Evolutionary conservation across 2,888 invertebrate species (phyloP), one percentile per base, ranked within the genome.

Genomic region (Phoenoteleia sp.): DNA sequence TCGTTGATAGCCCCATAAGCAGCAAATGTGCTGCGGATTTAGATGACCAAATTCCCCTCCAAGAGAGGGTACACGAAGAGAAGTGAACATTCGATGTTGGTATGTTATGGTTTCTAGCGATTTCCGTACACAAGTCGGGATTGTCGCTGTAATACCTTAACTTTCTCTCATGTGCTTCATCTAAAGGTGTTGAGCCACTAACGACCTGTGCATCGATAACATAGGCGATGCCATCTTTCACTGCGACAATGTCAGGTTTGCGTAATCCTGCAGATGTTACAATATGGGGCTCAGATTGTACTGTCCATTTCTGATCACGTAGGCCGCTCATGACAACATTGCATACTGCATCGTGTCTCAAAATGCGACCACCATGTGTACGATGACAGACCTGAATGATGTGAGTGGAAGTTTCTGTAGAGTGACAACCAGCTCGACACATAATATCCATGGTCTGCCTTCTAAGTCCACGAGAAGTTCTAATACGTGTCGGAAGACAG

Each of bases 391-490:
- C 69, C 66, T 93, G 92, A 52, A 92, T 88, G 19, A 89, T 71
- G 58, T 92, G 92, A n/a, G 90, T 90, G 36, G 90, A 89, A 0
- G 92, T 92, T 81, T 93, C 91, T 45, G 81, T 84, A 0, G 86
- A 85, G 71, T 69, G 60, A 84, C 91, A 93, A 3, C 91, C 91
- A 3, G 90, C 91, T 29, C 92, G 89, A 75, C 92, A 92, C 13
- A 2, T n/a, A 27, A 27, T 33, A n/a, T 75, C 75, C 4, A 1
- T 3, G 15, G 29, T 36, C 7, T 15, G 27, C 0, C 36, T 21
- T 7, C 88, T 36, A 0, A 80, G 19, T 0, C 92, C 91, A 19
- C 91, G 80, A 6, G 56, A 29, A 6, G 72, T 72, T 47, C 60
- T 3, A 1, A 33, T 33, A 6, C 88, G 69, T 0, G 91, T 87